Conservation (phyloP, 37 sponge, comb jelly and placozoan genomes). For the Eunapius fragilis region DNA sequence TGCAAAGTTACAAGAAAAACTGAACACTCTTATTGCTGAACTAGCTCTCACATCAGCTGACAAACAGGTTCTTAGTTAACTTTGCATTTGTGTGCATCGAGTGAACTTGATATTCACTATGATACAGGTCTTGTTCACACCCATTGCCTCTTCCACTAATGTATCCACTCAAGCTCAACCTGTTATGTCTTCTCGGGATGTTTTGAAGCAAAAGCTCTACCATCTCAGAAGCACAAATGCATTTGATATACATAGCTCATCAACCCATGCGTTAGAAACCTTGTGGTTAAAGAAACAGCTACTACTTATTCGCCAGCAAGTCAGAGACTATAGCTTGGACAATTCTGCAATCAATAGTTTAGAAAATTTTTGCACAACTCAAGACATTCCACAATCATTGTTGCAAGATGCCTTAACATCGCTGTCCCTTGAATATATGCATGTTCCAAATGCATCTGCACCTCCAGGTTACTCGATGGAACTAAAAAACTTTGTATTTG, state of each 20-base stretch:
- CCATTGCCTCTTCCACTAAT: not conserved
- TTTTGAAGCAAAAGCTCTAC: not conserved
- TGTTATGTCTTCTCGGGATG: not conserved
- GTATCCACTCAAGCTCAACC: not conserved
- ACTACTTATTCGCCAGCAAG: not conserved
- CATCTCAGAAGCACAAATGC: not conserved
- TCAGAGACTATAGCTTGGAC: not conserved
- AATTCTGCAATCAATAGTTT: slow-evolving; percentile 32
- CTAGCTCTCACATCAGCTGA: not conserved
- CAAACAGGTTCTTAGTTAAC: slow-evolving; percentile 4
- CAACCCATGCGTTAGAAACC: not conserved
- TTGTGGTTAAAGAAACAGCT: not conserved
- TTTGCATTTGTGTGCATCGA: not conserved
- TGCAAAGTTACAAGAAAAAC: not conserved
- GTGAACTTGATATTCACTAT: too few species aligned
- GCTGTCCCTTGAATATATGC: slow-evolving; percentile 55
- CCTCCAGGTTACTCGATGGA: not conserved
- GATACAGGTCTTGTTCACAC: not conserved
- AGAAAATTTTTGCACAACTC: slow-evolving; percentile 30
- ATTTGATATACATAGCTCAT: not conserved
- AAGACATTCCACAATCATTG: not conserved
- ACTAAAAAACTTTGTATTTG: slow-evolving; percentile 20
- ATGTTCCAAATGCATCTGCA: slow-evolving; percentile 13
- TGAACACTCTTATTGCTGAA: not conserved
- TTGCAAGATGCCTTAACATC: slow-evolving; percentile 28